phyloP scores from a whole-genome alignment of 2,113 vertebrate species.

The Ceyx melanurus region DNA sequence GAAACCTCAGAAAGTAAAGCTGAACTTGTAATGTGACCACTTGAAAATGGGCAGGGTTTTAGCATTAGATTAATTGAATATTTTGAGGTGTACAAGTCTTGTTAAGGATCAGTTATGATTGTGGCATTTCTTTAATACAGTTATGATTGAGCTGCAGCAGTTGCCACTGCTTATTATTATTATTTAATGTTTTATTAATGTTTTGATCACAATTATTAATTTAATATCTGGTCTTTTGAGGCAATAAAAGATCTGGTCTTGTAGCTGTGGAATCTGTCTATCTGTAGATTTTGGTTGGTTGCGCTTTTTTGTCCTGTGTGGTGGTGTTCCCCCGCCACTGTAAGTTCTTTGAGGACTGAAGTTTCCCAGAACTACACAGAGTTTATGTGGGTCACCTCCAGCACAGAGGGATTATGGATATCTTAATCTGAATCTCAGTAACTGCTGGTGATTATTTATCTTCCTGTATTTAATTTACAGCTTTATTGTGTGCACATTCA shows the following conservation, averaged over 20 bases:
- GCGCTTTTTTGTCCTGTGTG: not conserved
- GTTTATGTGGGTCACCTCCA: not conserved
- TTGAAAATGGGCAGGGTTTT: not conserved
- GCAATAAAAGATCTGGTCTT: not conserved
- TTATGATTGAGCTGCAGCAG: not conserved
- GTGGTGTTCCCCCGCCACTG: not conserved
- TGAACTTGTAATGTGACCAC: not conserved
- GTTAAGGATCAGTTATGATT: not conserved
- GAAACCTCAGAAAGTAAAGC: not conserved
- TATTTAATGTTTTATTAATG: no score
- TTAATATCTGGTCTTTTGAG: not conserved
- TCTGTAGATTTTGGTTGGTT: not conserved
- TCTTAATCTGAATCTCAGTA: not conserved
- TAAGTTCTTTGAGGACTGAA: not conserved
- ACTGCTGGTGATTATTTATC: not conserved
- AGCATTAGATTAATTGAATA: not conserved
- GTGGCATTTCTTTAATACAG: not conserved
- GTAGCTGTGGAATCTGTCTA: not conserved
- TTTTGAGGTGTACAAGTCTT: not conserved
- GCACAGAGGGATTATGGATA: not conserved
- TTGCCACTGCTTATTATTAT: not conserved
- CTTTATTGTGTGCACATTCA: not conserved
- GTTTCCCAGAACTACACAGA: not conserved
- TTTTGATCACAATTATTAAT: not conserved
- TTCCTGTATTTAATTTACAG: not conserved